These are phyloP conservation scores for Rhamnusium bicolor DNA, from an alignment of 2,888 invertebrate species.

Conservation along the genomic window DNA sequence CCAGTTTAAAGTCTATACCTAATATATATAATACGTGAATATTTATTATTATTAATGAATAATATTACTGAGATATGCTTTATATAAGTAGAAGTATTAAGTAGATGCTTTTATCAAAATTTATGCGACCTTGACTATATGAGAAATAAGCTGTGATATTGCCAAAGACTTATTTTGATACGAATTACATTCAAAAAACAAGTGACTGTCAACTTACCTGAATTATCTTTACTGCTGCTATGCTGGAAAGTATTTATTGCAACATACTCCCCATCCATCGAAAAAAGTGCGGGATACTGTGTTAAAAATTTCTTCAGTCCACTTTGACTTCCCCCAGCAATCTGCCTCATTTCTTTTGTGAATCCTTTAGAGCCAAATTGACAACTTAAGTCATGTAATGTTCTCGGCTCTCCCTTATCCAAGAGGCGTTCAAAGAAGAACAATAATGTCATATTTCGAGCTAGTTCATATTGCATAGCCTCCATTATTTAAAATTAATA, in stretches of 20 bases:
- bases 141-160: background rate
- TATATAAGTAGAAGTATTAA: no score
- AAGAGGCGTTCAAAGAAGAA: slow-evolving; percentile 99
- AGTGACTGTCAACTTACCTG: slow-evolving; percentile 63
- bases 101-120: background rate
- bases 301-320: slow-evolving; percentile 96
- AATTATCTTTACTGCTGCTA: slow-evolving; percentile 74
- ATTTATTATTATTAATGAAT: no score
- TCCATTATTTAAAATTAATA: slow-evolving; percentile 76
- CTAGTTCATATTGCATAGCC: slow-evolving; percentile 94
- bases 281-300: slow-evolving; percentile 97
- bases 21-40: no score
- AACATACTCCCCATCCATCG: slow-evolving; percentile 94
- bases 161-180: no score
- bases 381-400: slow-evolving; percentile 97
- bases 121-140: slow-evolving; percentile 5
- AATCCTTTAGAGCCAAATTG: slow-evolving; percentile 99
- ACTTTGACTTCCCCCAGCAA: slow-evolving; percentile 95
- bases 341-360: slow-evolving; percentile 98
- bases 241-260: slow-evolving; percentile 86
- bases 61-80: no score
- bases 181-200: background rate
- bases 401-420: slow-evolving; percentile 96
- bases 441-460: slow-evolving; percentile 94
- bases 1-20: no score